Conservation (phyloP, 1,140 invertebrate species). For the Mercenaria mercenaria region DNA sequence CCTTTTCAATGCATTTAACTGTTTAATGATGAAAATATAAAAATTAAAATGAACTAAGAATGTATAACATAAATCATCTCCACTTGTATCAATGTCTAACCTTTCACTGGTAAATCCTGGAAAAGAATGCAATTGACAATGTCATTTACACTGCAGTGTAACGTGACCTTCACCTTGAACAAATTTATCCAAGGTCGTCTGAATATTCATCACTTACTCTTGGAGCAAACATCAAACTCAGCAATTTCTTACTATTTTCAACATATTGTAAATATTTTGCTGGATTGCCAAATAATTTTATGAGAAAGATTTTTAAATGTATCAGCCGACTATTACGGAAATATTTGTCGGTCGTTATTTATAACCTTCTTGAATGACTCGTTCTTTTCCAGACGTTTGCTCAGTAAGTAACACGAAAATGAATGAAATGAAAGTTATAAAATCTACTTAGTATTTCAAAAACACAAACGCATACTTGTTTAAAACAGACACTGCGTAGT, state of each 20-base stretch:
- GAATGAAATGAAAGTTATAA: too few species aligned
- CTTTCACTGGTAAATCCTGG: background rate
- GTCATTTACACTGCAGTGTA: background rate
- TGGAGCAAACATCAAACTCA: background rate
- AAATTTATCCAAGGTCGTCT: slow-evolving; percentile 21
- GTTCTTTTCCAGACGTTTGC: too few species aligned
- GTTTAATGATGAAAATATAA: too few species aligned
- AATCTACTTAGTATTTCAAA: too few species aligned
- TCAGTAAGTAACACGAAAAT: too few species aligned
- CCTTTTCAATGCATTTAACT: too few species aligned
- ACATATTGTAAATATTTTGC: background rate
- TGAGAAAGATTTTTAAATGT: too few species aligned
- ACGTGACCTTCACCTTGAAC: slow-evolving; percentile 19
- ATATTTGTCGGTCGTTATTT: too few species aligned
- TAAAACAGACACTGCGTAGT: too few species aligned
- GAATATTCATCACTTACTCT: background rate
- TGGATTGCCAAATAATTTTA: background rate
- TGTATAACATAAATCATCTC: background rate
- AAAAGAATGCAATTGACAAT: background rate
- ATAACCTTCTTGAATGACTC: too few species aligned
- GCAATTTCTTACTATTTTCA: background rate
- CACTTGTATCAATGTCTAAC: background rate
- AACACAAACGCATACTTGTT: too few species aligned
- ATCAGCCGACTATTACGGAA: too few species aligned
- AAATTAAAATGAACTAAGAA: background rate